Evolutionary conservation across 2,888 invertebrate species (phyloP).

Genomic region (Punctoribates punctum): DNA sequence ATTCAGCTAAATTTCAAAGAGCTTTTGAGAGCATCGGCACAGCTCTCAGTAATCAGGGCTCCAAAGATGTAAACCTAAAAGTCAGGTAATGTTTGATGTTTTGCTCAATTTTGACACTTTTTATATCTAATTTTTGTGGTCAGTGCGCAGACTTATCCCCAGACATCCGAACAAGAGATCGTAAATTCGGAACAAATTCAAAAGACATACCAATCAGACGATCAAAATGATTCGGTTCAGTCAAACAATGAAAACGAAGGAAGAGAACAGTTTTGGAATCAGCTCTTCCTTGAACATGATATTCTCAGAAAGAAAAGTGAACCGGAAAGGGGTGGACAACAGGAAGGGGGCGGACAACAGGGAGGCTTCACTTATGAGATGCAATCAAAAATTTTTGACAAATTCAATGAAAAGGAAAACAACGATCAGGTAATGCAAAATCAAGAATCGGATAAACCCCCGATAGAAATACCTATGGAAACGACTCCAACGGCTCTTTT

Average conservation of each 20-base stretch:
- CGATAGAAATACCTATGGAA: conserved; percentile 10
- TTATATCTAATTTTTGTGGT: neutral
- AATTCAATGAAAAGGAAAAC: neutral
- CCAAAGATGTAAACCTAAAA: conserved; percentile 1
- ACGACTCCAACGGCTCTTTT: conserved; percentile 20
- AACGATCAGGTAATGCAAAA: neutral
- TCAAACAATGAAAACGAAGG: neutral
- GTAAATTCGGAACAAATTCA: neutral
- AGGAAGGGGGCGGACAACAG: neutral
- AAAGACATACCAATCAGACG: neutral
- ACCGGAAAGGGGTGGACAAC: neutral
- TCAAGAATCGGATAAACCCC: neutral
- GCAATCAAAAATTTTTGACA: conserved; percentile 22
- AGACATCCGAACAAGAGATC: neutral
- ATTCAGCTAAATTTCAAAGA: conserved; percentile 21
- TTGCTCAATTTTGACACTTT: neutral
- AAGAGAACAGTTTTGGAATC: conserved; percentile 10
- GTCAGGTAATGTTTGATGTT: neutral
- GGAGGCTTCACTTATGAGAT: neutral
- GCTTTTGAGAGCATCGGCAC: conserved; percentile 29
- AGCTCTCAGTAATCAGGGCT: conserved; percentile 27
- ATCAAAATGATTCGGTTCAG: neutral
- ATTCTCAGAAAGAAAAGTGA: neutral
- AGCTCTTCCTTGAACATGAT: conserved; percentile 14
- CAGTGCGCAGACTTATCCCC: neutral